Evolutionary conservation across 2,797 vertebrate species (phyloP).

Genomic region (Phylloscopus collybita): DNA sequence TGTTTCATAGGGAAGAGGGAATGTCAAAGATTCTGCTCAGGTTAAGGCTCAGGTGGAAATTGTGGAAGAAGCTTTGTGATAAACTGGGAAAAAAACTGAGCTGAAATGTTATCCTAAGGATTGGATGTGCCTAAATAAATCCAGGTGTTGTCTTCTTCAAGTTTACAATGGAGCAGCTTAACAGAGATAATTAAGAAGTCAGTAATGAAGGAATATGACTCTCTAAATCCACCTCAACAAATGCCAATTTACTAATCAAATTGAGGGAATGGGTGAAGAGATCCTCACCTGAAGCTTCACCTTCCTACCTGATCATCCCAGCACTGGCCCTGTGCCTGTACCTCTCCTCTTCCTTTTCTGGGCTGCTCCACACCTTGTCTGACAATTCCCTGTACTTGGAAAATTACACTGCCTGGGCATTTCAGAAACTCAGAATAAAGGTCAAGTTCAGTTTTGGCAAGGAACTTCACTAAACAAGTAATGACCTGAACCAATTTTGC

Average conservation of each 20-base stretch:
- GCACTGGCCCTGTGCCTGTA: fast-evolving
- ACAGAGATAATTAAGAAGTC: not conserved
- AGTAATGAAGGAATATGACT: not conserved
- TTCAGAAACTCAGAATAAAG: not conserved
- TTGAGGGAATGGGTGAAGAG: not conserved
- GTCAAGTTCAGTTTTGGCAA: not conserved
- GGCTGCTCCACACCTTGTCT: not conserved
- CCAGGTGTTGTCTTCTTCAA: fast-evolving
- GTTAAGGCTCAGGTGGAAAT: not conserved
- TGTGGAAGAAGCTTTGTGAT: not conserved
- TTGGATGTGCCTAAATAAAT: not conserved
- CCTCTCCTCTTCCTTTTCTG: not conserved
- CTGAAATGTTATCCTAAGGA: not conserved
- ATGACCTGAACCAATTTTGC: not conserved
- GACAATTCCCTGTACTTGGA: not conserved
- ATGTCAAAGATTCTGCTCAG: not conserved
- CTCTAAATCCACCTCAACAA: not conserved
- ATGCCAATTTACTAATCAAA: not conserved
- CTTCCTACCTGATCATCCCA: not conserved
- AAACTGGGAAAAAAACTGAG: not conserved
- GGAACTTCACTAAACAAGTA: not conserved
- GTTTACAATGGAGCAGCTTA: not conserved
- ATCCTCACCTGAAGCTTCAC: not conserved
- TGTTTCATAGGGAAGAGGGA: not conserved
- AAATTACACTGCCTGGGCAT: not conserved